phyloP scores from a whole-genome alignment of 2,113 vertebrate genomes.

The Microtus oregoni region DNA sequence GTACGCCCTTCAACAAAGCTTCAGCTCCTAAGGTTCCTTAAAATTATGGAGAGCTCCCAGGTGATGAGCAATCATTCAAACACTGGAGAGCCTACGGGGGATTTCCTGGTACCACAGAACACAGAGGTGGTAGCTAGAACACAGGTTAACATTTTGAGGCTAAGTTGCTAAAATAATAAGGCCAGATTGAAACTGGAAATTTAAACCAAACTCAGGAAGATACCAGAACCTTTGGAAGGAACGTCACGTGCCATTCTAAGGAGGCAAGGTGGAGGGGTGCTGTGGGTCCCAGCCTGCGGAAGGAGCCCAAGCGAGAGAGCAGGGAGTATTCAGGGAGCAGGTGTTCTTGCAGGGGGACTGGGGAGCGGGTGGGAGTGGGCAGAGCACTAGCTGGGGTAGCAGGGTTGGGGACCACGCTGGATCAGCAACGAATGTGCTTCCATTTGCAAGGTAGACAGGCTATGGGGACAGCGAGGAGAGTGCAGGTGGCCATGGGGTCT shows the following conservation, averaged over 20 bases:
- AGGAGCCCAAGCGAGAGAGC: not conserved
- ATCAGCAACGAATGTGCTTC: rapidly evolving
- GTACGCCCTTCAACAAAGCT: not conserved
- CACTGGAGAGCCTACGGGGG: not conserved
- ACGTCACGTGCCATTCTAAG: rapidly evolving
- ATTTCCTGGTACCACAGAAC: not conserved
- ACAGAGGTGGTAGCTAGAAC: rapidly evolving
- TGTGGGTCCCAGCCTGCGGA: too few species aligned
- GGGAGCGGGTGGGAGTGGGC: not conserved
- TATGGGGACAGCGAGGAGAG: rapidly evolving
- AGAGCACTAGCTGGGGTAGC: not conserved
- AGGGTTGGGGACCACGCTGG: too few species aligned
- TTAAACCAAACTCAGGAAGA: not conserved
- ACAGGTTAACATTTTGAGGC: not conserved
- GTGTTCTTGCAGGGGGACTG: not conserved
- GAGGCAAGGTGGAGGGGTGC: rapidly evolving
- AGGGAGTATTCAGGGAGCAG: not conserved
- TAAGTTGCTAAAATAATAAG: rapidly evolving
- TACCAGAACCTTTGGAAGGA: rapidly evolving
- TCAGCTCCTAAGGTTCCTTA: not conserved
- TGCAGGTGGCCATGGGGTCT: not conserved
- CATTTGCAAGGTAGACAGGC: rapidly evolving
- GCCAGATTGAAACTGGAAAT: rapidly evolving
- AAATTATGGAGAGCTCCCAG: not conserved
- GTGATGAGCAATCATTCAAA: not conserved